phyloP scores from a whole-genome alignment of 2,888 invertebrate species.

The Argynnis bischoffii region DNA sequence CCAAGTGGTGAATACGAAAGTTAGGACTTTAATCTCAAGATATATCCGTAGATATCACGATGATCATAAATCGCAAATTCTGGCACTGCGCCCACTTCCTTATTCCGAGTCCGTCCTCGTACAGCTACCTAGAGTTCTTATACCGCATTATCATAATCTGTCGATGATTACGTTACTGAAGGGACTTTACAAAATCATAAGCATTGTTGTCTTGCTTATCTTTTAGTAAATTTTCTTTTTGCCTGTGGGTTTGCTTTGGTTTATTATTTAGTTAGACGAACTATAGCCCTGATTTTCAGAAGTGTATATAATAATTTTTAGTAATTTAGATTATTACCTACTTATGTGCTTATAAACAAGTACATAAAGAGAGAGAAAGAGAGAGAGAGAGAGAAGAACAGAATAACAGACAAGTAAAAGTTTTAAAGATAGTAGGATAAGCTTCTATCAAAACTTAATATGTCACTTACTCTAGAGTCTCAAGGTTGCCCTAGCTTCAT shows the following conservation, averaged over 20 bases:
- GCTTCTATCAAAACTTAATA: too few relatives aligned
- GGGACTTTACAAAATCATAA: slow-evolving; percentile 15
- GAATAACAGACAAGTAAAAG: too few relatives aligned
- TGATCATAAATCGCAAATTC: slow-evolving; percentile 15
- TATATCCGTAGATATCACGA: slow-evolving; percentile 11
- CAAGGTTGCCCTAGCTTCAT: too few relatives aligned
- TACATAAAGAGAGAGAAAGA: too few relatives aligned
- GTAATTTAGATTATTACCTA: too few relatives aligned
- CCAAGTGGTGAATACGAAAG: neutral
- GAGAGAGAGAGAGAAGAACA: too few relatives aligned
- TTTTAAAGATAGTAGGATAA: too few relatives aligned
- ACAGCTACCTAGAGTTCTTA: slow-evolving; percentile 8
- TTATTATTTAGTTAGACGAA: neutral
- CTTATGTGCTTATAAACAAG: too few relatives aligned
- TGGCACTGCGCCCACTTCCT: slow-evolving; percentile 15
- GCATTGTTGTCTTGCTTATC: slow-evolving; percentile 2
- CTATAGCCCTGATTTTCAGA: too few relatives aligned
- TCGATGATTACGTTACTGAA: slow-evolving; percentile 15
- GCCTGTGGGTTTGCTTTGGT: neutral
- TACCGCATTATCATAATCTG: slow-evolving; percentile 20
- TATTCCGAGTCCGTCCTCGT: slow-evolving; percentile 13
- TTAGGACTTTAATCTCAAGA: slow-evolving; percentile 8
- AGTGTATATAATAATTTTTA: too few relatives aligned
- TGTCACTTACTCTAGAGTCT: too few relatives aligned
- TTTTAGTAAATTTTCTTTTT: neutral